A percentile compares a stretch with the other conserved stretches of the same genome.
These are phyloP conservation scores for Lycaon pictus DNA, from an alignment of 2,113 vertebrate genomes.

Conservation along the genomic window DNA sequence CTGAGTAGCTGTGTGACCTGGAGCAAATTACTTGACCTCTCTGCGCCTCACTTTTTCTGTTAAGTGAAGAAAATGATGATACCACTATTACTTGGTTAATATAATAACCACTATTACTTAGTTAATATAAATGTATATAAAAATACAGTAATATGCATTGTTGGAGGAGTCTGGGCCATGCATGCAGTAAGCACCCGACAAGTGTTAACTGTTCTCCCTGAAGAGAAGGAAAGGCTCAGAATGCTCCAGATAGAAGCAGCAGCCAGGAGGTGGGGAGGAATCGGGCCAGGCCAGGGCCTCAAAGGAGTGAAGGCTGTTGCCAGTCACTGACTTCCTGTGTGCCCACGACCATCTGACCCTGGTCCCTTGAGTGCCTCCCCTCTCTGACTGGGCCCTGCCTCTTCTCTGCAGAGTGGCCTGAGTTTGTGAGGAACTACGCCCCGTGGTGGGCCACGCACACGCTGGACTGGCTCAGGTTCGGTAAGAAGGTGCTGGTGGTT, in stretches of 20 bases:
- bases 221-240: neutral
- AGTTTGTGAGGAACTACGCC: constrained; percentile 96
- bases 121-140: neutral
- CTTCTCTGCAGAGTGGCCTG: constrained; percentile 94
- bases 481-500: constrained; percentile 94
- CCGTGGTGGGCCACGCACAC: constrained; percentile 99
- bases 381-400: neutral
- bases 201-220: neutral
- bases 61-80: neutral
- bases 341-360: accelerated
- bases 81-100: neutral
- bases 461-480: constrained; percentile 95
- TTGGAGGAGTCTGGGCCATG: neutral
- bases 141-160: neutral
- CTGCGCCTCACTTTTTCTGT: neutral
- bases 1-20: neutral
- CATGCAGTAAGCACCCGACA: neutral
- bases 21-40: neutral
- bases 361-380: neutral
- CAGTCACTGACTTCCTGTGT: accelerated
- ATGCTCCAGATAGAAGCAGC: neutral
- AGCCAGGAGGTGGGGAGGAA: neutral
- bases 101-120: no score
- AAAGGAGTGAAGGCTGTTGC: neutral
- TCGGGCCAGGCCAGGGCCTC: accelerated